These are phyloP conservation scores for Drosophila cyrtoloma DNA, from an alignment of 2,888 invertebrate species.

Conservation along the genomic window DNA sequence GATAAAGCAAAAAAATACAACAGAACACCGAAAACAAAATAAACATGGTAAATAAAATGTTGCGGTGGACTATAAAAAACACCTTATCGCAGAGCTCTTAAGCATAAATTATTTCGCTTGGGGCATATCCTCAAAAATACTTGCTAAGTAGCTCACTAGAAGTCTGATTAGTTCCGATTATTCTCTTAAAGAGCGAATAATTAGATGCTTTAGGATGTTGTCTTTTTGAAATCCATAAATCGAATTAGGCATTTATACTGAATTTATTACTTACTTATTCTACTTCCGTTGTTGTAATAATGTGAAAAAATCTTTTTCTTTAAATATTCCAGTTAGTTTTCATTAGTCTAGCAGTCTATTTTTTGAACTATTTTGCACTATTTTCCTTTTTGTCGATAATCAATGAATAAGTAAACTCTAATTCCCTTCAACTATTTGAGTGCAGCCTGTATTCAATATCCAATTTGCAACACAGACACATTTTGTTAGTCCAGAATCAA, in stretches of 20 bases:
- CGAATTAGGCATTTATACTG: background rate
- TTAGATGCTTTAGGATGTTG: background rate
- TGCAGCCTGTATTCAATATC: background rate
- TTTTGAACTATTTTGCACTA: background rate
- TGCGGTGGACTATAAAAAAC: conserved; percentile 4
- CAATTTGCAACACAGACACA: background rate
- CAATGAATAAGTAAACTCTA: background rate
- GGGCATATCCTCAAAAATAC: background rate
- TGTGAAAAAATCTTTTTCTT: background rate
- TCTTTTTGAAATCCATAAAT: background rate
- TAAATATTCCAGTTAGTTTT: background rate
- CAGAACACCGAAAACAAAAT: conserved; percentile 24
- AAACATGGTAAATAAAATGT: conserved; percentile 30
- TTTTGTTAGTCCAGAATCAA: conserved; percentile 11
- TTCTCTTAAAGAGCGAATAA: background rate
- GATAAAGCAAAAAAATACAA: conserved; percentile 58
- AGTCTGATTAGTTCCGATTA: background rate
- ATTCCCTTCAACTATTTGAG: too few species aligned
- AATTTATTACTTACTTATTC: background rate
- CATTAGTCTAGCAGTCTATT: background rate
- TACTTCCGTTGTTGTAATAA: too few species aligned
- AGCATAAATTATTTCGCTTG: conserved; percentile 12
- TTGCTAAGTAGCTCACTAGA: background rate
- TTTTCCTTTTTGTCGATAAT: background rate
- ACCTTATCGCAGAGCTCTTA: conserved; percentile 16